These are phyloP conservation scores for Odontothrips loti DNA, from an alignment of 2,888 invertebrate genomes.

Conservation along the genomic window DNA sequence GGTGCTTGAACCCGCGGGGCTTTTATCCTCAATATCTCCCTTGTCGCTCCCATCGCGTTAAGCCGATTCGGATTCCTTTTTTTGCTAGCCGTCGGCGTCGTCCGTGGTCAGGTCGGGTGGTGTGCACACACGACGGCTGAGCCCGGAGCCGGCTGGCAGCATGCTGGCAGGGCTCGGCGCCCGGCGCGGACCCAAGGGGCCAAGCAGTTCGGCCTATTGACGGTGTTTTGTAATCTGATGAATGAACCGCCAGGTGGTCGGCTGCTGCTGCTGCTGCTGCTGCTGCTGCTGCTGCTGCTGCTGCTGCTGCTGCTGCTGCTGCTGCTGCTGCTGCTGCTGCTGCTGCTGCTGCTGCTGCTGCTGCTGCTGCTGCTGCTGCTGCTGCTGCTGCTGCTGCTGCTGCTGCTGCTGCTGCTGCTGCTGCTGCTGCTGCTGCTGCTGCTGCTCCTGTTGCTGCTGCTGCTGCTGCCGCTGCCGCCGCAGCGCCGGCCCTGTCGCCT, in stretches of 20 bases:
- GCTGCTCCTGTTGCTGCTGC: background rate
- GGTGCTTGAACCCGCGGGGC: too few species aligned
- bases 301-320: background rate
- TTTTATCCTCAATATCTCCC: too few species aligned
- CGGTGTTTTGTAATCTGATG: background rate
- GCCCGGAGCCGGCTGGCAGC: too few species aligned
- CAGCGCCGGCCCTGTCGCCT: background rate
- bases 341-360: background rate
- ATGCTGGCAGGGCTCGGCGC: too few species aligned
- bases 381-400: background rate
- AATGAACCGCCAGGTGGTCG: constrained; percentile 5
- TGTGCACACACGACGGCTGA: too few species aligned
- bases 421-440: background rate
- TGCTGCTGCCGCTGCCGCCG: background rate
- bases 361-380: background rate
- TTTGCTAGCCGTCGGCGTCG: too few species aligned
- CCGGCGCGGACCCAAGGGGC: background rate
- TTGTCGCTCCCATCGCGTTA: too few species aligned
- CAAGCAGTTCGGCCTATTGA: background rate
- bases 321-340: background rate
- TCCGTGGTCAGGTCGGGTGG: too few species aligned
- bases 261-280: background rate
- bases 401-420: background rate
- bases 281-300: background rate
- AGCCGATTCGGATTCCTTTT: too few species aligned